phyloP scores from a whole-genome alignment of 2,797 vertebrate species.

The Bradypodion ventrale region DNA sequence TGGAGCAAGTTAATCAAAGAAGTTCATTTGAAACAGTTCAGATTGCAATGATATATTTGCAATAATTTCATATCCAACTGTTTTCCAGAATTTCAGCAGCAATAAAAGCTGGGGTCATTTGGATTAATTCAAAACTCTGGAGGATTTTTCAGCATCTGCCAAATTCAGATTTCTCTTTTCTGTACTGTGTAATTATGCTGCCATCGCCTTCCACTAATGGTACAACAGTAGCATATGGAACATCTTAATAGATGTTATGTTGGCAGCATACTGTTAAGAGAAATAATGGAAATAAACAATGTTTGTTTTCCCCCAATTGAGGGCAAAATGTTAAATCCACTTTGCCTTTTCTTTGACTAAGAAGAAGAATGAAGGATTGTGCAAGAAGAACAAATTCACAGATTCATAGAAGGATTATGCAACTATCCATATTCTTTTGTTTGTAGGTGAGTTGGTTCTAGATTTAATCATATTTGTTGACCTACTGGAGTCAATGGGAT shows the following conservation, averaged over 20 bases:
- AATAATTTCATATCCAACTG: slow-evolving; percentile 63
- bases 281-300: slow-evolving; percentile 53
- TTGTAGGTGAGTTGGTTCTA: slow-evolving; percentile 3
- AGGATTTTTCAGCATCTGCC: slow-evolving; percentile 58
- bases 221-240: slow-evolving; percentile 56
- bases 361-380: not conserved
- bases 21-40: slow-evolving; percentile 62
- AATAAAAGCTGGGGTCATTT: slow-evolving; percentile 65
- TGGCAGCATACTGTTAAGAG: slow-evolving; percentile 56
- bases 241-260: slow-evolving; percentile 54
- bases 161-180: slow-evolving; percentile 58
- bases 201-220: slow-evolving; percentile 21
- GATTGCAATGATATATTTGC: slow-evolving; percentile 50
- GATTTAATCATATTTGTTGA: not conserved
- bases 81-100: slow-evolving; percentile 62
- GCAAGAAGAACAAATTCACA: not conserved
- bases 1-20: slow-evolving; percentile 53
- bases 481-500: not conserved
- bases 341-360: slow-evolving; percentile 5
- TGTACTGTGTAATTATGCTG: slow-evolving; percentile 61
- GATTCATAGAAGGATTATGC: not conserved
- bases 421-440: slow-evolving; percentile 36
- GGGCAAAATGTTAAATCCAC: slow-evolving; percentile 29
- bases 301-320: slow-evolving; percentile 16
- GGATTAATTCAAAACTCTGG: slow-evolving; percentile 69